These are phyloP conservation scores for Suncus etruscus DNA, from an alignment of 2,113 vertebrate genomes.

Conservation along the genomic window DNA sequence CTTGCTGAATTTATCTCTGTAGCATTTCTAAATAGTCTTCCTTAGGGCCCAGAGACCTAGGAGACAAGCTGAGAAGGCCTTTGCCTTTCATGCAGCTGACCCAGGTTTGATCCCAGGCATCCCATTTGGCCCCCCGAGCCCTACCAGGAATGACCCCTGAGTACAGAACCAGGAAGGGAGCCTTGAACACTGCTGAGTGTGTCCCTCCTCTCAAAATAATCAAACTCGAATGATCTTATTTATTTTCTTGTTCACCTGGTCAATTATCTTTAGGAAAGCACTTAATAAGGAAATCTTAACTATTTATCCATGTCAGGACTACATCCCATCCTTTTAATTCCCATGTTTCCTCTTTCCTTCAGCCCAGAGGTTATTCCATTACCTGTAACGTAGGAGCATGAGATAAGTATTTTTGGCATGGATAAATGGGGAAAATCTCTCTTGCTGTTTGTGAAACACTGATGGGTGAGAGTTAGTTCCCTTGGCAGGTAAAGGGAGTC, in stretches of 20 bases:
- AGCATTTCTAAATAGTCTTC: too few species aligned
- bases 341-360: background rate
- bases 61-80: too few species aligned
- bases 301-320: background rate
- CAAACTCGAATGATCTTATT: too few species aligned
- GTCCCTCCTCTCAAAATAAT: too few species aligned
- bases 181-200: too few species aligned
- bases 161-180: too few species aligned
- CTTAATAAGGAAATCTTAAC: background rate
- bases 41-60: too few species aligned
- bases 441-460: constrained; percentile 28
- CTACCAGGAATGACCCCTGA: too few species aligned
- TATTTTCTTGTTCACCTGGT: background rate
- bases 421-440: background rate
- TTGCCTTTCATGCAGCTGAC: too few species aligned
- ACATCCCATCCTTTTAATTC: background rate
- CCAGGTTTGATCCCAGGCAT: too few species aligned
- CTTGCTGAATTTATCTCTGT: too few species aligned
- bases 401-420: background rate
- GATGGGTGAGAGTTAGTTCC: background rate
- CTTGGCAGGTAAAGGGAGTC: background rate
- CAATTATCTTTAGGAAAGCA: constrained; percentile 3
- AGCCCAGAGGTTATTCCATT: constrained; percentile 32
- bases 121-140: too few species aligned
- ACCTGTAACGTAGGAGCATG: background rate